Evolutionary conservation across 2,888 invertebrate species (phyloP), one percentile per base, ranked within the genome.

Genomic region (Eulithis prunata): DNA sequence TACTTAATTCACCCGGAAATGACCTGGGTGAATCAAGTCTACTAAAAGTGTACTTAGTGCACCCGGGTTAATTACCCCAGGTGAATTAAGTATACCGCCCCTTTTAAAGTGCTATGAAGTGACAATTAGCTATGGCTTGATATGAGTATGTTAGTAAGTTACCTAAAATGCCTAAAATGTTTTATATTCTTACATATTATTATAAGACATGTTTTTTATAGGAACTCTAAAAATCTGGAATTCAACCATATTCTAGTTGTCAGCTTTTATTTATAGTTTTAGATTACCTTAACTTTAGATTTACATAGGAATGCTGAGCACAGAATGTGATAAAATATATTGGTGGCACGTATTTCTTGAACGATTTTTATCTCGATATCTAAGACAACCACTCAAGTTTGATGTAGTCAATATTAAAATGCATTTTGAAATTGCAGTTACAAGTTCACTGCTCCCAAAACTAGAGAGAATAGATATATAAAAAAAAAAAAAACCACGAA

Each of bases 291-390:
- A 49, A 41, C 32, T 59, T 49, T 13, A 28, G 4, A 59, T 59
- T 60, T 53, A 52, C 60, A 60, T 60, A 46, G 11, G 52, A 59
- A 58, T 58, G n/a, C 28, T 21, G 38, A 11, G 38, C 13, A 38
- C 21, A 11, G 10, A 51, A 52, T 36, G 38, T 51, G 51, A 28
- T 51, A 41, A 51, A 54, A 51, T n/a, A 14, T 51, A 10, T 45
- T 38, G 59, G 8, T 53, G 59, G 59, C 45, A 45, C 59, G 32
- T 51, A 41, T 52, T 21, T 51, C 52, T 53, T 63, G 46, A 57
- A 63, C 7, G 45, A 45, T 14, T 57, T 52, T 32, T 11, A 21
- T 36, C n/a, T 28, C 51, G 14, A 57, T 56, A 57, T 49, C 13
- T n/a, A 55, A 61, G 51, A 13, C 13, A 32, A 8, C 56, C 11